Evolutionary conservation across 2,888 invertebrate genomes (phyloP).

Genomic region (Perizoma flavofasciatum): DNA sequence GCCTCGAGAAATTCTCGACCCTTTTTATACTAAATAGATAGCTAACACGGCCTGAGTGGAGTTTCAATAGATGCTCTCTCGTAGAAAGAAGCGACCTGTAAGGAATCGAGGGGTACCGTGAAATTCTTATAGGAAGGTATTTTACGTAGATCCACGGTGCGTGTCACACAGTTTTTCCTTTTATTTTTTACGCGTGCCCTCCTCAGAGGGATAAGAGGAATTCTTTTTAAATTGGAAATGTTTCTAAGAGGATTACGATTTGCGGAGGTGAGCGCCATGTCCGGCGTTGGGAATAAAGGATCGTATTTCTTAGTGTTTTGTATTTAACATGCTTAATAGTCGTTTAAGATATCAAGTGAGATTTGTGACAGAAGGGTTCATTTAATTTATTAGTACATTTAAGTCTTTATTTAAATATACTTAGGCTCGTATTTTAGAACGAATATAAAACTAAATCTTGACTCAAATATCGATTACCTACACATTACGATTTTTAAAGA

Average conservation of each 20-base stretch:
- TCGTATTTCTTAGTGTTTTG: conserved; percentile 65
- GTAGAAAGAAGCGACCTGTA: conserved; percentile 82
- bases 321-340: conserved; percentile 64
- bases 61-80: conserved; percentile 84
- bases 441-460: no score
- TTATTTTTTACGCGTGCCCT: conserved; percentile 82
- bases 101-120: conserved; percentile 74
- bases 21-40: conserved; percentile 85
- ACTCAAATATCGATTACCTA: no score
- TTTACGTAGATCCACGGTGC: conserved; percentile 50
- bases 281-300: conserved; percentile 70
- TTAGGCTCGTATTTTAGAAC: no score
- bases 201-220: conserved; percentile 80
- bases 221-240: conserved; percentile 85
- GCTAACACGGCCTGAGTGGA: conserved; percentile 84
- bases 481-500: no score
- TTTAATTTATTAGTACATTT: no score
- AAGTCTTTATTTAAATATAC: no score
- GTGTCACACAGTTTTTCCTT: conserved; percentile 79
- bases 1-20: conserved; percentile 79
- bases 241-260: conserved; percentile 84
- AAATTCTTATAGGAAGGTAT: conserved; percentile 52
- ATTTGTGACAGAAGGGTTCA: conserved; percentile 26
- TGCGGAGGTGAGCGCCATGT: conserved; percentile 71
- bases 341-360: conserved; percentile 52